Evolutionary conservation across 2,888 invertebrate species (phyloP).

Genomic region (Torymus auratus): DNA sequence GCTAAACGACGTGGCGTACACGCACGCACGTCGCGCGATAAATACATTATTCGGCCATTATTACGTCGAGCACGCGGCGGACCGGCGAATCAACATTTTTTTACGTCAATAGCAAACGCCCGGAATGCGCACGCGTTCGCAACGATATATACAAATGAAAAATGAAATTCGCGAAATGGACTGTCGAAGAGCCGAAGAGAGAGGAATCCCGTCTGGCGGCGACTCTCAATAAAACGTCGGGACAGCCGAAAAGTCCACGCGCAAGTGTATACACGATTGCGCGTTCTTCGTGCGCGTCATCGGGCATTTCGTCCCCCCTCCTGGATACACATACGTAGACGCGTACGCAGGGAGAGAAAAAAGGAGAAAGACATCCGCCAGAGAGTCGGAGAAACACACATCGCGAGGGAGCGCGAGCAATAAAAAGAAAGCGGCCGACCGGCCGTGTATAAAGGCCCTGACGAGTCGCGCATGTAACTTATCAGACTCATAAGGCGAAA

Average conservation of each 20-base stretch:
- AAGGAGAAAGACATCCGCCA: too few species aligned
- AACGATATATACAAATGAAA: background rate
- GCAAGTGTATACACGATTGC: slow-evolving; percentile 4
- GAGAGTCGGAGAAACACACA: too few species aligned
- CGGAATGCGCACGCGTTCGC: too few species aligned
- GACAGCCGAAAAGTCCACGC: slow-evolving; percentile 28
- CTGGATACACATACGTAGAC: background rate
- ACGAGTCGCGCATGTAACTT: slow-evolving; percentile 41
- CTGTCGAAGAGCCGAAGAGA: background rate
- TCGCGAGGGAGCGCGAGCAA: background rate
- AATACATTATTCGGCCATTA: too few species aligned
- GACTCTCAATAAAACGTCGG: slow-evolving; percentile 8
- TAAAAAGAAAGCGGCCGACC: background rate
- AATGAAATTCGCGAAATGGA: slow-evolving; percentile 20
- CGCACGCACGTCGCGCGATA: too few species aligned
- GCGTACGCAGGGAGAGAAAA: too few species aligned
- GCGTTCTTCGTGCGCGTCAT: background rate
- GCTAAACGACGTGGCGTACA: too few species aligned
- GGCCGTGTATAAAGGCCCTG: slow-evolving; percentile 17
- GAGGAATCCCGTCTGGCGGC: background rate
- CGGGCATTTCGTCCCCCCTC: background rate
- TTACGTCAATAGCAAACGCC: too few species aligned
- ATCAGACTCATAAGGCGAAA: slow-evolving; percentile 41
- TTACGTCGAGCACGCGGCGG: too few species aligned
- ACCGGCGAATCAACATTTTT: too few species aligned